These are phyloP conservation scores for Glossophaga mutica DNA, from an alignment of 2,797 vertebrate species.

Conservation along the genomic window DNA sequence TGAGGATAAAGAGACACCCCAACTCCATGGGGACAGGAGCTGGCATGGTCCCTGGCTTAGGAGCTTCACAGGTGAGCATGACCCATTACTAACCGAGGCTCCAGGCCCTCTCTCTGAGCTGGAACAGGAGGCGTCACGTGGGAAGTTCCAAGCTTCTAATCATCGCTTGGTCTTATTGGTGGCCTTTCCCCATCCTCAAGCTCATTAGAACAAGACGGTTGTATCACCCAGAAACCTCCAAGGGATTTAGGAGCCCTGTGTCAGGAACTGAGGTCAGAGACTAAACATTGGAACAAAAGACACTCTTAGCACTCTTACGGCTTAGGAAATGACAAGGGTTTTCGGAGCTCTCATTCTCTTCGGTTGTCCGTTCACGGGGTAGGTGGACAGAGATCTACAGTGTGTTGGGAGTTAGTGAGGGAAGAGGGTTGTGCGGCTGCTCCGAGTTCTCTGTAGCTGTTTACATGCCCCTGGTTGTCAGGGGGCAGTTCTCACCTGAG, in stretches of 20 bases:
- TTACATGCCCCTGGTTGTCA: neutral
- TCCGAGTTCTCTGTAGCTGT: neutral
- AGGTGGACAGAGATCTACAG: no score
- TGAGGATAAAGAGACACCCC: neutral
- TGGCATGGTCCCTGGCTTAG: neutral
- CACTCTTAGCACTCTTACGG: neutral
- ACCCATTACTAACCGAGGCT: neutral
- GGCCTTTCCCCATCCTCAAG: neutral
- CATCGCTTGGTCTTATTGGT: neutral
- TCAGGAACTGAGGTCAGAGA: neutral
- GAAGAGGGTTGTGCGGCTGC: no score
- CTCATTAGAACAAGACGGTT: neutral
- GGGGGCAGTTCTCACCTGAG: neutral
- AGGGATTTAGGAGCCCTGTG: neutral
- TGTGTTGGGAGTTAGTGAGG: neutral
- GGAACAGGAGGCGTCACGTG: neutral
- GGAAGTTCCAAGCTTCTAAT: neutral
- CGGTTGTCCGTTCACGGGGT: neutral
- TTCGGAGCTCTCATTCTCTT: neutral
- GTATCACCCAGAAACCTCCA: neutral
- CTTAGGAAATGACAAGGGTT: neutral
- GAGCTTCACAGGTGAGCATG: neutral
- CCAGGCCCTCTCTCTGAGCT: no score
- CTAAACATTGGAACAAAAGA: neutral
- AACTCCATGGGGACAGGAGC: neutral